Percentiles rank a stretch among this genome's conserved stretches.
Conservation (phyloP, 2,888 invertebrate genomes). For the Salpingus planirostris region DNA sequence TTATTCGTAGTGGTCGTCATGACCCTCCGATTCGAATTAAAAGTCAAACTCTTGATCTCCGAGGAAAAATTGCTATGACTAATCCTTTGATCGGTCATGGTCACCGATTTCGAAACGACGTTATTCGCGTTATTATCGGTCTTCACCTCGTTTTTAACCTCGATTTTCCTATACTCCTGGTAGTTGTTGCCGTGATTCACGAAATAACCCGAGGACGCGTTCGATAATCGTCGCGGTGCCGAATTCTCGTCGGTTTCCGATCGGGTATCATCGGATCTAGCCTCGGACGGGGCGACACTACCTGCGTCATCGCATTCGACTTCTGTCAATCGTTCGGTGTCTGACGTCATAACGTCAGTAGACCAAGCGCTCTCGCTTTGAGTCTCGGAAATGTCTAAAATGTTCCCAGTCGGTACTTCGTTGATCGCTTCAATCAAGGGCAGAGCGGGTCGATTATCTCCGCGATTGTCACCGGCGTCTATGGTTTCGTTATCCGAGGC, state of each 20-base stretch:
- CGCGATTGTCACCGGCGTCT: slow-evolving; percentile 50
- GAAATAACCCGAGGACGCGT: slow-evolving; percentile 16
- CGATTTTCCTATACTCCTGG: slow-evolving; percentile 26
- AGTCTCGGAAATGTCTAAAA: slow-evolving; percentile 77
- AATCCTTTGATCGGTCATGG: slow-evolving; percentile 18
- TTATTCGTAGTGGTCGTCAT: slow-evolving; percentile 7
- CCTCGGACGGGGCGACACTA: slow-evolving; percentile 52
- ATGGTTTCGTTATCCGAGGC: slow-evolving; percentile 94
- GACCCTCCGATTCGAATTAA: background rate
- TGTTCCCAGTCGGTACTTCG: slow-evolving; percentile 28
- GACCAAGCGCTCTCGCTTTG: slow-evolving; percentile 97
- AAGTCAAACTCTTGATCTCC: slow-evolving; percentile 9
- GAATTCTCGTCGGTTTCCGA: slow-evolving; percentile 47
- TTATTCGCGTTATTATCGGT: slow-evolving; percentile 43
- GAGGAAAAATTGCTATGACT: slow-evolving; percentile 17
- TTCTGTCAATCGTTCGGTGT: slow-evolving; percentile 85
- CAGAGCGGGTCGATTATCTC: slow-evolving; percentile 45
- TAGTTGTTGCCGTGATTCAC: slow-evolving; percentile 27
- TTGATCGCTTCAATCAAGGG: slow-evolving; percentile 37
- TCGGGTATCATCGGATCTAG: slow-evolving; percentile 55
- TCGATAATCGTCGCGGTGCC: slow-evolving; percentile 19
- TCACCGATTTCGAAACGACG: slow-evolving; percentile 20
- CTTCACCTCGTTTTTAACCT: slow-evolving; percentile 27
- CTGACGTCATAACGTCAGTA: slow-evolving; percentile 89
- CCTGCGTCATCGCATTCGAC: slow-evolving; percentile 59